A percentile compares a stretch with the other conserved stretches of the same genome.
These are phyloP conservation scores for Cyprinodon diabolis DNA, from an alignment of 2,797 vertebrate genomes.

Conservation along the genomic window DNA sequence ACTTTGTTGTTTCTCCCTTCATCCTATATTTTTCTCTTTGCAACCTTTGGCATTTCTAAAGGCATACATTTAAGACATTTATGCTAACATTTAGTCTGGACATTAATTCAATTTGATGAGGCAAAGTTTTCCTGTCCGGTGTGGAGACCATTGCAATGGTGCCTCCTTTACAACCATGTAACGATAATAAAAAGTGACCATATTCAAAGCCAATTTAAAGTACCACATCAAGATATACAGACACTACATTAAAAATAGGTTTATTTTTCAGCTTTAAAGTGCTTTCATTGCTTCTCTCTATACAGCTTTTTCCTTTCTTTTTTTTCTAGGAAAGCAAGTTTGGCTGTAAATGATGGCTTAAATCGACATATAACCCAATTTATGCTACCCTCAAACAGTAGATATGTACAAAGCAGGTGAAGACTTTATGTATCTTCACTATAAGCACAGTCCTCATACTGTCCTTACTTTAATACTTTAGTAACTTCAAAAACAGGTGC, in stretches of 20 bases:
- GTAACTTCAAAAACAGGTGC: not conserved
- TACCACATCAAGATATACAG: no score
- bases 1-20: not conserved
- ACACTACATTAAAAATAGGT: no score
- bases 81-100: not conserved
- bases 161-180: not conserved
- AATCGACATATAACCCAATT: not conserved
- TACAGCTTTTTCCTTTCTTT: conserved; percentile 31
- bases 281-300: conserved; percentile 15
- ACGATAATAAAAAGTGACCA: not conserved
- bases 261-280: no score
- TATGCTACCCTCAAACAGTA: conserved; percentile 10
- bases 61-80: not conserved
- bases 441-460: not conserved
- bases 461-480: not conserved
- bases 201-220: not conserved
- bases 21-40: not conserved
- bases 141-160: not conserved
- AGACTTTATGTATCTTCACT: not conserved
- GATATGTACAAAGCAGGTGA: not conserved
- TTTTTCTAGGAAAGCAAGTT: conserved; percentile 1
- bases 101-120: not conserved
- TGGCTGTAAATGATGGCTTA: conserved; percentile 5
- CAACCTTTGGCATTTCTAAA: not conserved
- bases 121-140: not conserved